Evolutionary conservation across 2,113 vertebrate species (phyloP).

Genomic region (Heterochromis multidens): DNA sequence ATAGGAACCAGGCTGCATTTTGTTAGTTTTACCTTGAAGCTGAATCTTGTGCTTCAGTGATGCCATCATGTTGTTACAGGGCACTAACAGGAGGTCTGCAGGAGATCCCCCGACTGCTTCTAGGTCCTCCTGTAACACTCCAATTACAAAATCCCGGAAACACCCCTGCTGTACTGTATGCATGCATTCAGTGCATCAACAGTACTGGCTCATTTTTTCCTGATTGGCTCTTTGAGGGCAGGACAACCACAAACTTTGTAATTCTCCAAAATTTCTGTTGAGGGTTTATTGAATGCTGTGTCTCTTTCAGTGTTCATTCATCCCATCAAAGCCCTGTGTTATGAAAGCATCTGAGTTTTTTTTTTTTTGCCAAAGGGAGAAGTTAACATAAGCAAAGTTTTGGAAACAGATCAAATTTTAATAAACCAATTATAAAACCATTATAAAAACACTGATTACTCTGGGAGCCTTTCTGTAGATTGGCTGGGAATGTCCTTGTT

Average conservation of each 20-base stretch:
- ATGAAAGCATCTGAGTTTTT: background rate
- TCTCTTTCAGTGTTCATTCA: background rate
- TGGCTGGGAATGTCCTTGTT: background rate
- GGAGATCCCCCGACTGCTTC: no score
- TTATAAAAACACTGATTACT: background rate
- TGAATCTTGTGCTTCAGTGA: background rate
- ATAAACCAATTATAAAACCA: rapidly evolving
- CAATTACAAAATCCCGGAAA: background rate
- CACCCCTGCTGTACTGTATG: background rate
- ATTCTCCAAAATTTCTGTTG: no score
- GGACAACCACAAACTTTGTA: background rate
- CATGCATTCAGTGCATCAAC: no score
- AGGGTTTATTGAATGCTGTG: no score
- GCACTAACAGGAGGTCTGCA: background rate
- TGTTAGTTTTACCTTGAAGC: rapidly evolving
- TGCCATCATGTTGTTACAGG: background rate
- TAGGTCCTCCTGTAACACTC: no score
- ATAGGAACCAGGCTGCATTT: background rate
- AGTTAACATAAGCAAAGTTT: background rate
- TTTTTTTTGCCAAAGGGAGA: background rate
- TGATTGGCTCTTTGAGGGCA: background rate
- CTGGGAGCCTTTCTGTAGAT: background rate
- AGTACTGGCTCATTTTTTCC: background rate
- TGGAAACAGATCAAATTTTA: background rate
- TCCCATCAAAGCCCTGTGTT: background rate